These are phyloP conservation scores for Onychorhynchus coronatus DNA, from an alignment of 2,113 vertebrate genomes.

Conservation along the genomic window DNA sequence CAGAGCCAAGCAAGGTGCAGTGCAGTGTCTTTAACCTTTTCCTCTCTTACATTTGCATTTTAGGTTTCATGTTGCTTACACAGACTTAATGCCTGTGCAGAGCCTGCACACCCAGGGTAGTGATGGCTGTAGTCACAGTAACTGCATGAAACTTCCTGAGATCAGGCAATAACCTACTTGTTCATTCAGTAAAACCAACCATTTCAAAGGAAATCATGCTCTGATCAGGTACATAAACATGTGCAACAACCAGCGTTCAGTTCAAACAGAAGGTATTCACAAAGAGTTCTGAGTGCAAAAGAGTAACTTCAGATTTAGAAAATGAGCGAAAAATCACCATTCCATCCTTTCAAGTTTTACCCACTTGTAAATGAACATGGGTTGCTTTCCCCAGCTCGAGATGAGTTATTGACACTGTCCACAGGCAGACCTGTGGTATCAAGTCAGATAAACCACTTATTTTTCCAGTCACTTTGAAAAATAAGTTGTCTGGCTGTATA, in stretches of 20 bases:
- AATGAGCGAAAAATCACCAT: neutral
- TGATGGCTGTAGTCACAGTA: neutral
- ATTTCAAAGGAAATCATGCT: neutral
- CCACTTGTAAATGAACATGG: neutral
- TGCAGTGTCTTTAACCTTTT: neutral
- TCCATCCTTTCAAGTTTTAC: neutral
- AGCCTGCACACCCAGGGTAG: neutral
- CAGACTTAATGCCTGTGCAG: neutral
- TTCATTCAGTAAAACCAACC: neutral
- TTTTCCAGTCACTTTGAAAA: neutral
- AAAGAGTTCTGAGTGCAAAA: neutral
- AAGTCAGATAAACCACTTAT: neutral
- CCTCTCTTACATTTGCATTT: neutral
- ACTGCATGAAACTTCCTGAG: constrained; percentile 14
- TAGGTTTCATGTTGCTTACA: neutral
- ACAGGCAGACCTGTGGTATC: accelerated
- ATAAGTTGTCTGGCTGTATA: neutral
- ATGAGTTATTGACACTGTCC: neutral
- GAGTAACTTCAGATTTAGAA: neutral
- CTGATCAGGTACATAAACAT: neutral
- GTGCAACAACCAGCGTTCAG: neutral
- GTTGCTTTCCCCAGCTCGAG: neutral
- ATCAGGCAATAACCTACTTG: neutral
- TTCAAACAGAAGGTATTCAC: neutral
- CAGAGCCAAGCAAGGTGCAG: neutral